Evolutionary conservation across 2,888 invertebrate genomes (phyloP), one percentile per base, ranked within the genome.

Genomic region (Mimumesa dahlbomi): DNA sequence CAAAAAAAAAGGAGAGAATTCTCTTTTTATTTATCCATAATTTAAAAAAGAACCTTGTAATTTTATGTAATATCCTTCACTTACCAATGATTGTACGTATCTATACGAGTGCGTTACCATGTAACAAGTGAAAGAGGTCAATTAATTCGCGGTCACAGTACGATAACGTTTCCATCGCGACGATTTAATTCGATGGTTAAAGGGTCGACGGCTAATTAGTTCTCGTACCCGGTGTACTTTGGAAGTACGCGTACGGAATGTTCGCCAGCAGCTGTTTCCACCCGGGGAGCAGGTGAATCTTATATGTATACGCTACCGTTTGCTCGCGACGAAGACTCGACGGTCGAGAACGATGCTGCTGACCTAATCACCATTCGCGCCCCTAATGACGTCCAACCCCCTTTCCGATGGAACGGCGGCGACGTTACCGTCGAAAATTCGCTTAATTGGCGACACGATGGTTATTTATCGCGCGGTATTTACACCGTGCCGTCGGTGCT

Each of bases 331-430:
- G 31, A 50, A 14, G 18, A 34, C 43, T n/a, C 46, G 58, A 49
- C 40, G 18, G 16, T 53, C 58, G 56, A 42, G 63, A 59, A 68
- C 57, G 78, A 66, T n/a, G n/a, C n/a, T n/a, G n/a, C n/a, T 75
- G 75, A 67, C 82, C 85, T 86, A 87, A 85, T 87, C 86, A 82
- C 80, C 83, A 83, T 86, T 84, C 82, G 4, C 86, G 82, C 84
- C 84, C 85, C 82, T 85, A 85, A 85, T 84, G 83, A 84, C 77
- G 79, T 75, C 68, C 81, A 78, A 76, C 72, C 79, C 83, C 70
- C 74, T 81, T 56, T 49, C 63, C 65, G 38, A 29, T 13, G 40
- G 22, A 16, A 18, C n/a, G 62, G 40, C 67, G 50, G 25, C 45
- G 61, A 63, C 76, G 70, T 68, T 73, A 75, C 73, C 69, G 57